phyloP scores from a whole-genome alignment of 2,113 vertebrate genomes.

The Lagopus leucura region DNA sequence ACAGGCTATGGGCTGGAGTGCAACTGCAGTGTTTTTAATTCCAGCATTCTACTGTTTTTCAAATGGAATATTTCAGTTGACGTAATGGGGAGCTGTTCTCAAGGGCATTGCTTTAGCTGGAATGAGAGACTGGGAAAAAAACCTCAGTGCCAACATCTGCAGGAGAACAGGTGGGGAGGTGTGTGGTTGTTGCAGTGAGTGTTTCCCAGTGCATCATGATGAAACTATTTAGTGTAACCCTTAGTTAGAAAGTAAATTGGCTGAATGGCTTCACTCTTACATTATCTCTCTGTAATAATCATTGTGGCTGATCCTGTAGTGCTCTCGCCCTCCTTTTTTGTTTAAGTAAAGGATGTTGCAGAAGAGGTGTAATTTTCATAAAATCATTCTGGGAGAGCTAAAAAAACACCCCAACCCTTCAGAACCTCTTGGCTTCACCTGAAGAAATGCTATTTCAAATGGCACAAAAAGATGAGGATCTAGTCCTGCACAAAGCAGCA shows the following conservation, averaged over 20 bases:
- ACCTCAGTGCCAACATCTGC: neutral
- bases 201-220: neutral
- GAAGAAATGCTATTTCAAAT: conserved; percentile 50
- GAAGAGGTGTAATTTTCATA: conserved; percentile 12
- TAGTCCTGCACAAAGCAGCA: conserved; percentile 8
- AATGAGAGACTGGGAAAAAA: neutral
- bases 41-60: accelerated
- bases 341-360: neutral
- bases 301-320: neutral
- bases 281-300: neutral
- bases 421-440: neutral
- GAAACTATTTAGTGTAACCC: neutral
- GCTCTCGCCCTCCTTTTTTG: neutral
- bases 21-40: accelerated
- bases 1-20: accelerated
- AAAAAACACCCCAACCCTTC: neutral
- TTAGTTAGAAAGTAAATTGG: conserved; percentile 29
- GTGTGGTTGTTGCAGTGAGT: neutral
- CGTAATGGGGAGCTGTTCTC: neutral
- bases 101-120: neutral
- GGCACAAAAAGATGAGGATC: conserved; percentile 39
- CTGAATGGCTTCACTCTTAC: neutral
- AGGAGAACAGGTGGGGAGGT: neutral
- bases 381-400: neutral
- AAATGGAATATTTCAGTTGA: neutral